Percentiles rank a stretch among this genome's conserved stretches.
Evolutionary conservation across 1,140 invertebrate species (phyloP).

Genomic region (Drosophila littoralis): DNA sequence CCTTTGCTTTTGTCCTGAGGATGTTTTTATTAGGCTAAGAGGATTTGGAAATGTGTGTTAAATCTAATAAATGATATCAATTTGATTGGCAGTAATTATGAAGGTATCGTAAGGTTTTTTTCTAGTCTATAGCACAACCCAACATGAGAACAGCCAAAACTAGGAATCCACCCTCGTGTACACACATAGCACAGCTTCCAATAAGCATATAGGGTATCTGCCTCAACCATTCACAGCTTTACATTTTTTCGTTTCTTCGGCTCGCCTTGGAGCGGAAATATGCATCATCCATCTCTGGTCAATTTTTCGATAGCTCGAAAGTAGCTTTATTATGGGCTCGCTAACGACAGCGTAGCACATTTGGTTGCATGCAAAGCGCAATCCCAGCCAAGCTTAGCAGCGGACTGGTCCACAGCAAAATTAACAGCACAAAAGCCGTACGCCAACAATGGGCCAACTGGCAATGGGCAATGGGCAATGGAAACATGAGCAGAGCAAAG

Average conservation of each 20-base stretch:
- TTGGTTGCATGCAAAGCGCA: constrained; percentile 53
- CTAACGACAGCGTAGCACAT: constrained; percentile 52
- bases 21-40: too few species aligned
- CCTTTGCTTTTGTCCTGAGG: too few species aligned
- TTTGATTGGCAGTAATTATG: too few species aligned
- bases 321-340: constrained; percentile 65
- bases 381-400: constrained; percentile 36
- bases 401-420: constrained; percentile 51
- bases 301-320: constrained; percentile 68
- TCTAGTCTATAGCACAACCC: too few species aligned
- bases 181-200: too few species aligned
- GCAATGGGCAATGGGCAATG: constrained; percentile 34
- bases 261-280: neutral
- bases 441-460: constrained; percentile 59
- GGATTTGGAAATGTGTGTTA: too few species aligned
- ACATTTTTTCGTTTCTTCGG: neutral
- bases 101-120: too few species aligned
- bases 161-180: too few species aligned
- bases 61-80: too few species aligned
- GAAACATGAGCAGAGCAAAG: constrained; percentile 46
- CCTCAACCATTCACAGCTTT: neutral
- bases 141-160: too few species aligned
- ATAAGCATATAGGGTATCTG: too few species aligned
- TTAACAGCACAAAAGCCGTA: constrained; percentile 76
- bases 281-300: constrained; percentile 30